Evolutionary conservation across 2,113 vertebrate species (phyloP).

Genomic region (Ardeotis arabs): DNA sequence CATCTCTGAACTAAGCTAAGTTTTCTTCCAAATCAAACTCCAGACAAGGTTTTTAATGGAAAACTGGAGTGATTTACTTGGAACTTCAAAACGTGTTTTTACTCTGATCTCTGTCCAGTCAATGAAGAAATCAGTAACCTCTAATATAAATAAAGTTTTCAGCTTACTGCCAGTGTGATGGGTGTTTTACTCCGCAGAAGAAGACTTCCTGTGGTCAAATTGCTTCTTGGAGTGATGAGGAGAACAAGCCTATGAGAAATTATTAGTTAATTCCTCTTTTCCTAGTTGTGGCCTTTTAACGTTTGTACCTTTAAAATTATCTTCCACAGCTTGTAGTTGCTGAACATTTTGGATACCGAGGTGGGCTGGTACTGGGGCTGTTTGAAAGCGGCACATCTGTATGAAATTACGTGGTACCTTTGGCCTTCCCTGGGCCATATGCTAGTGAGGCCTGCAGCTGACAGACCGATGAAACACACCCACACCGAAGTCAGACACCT

Average conservation of each 20-base stretch:
- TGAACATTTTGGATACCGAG: not conserved
- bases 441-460: not conserved
- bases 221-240: not conserved
- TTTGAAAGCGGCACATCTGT: not conserved
- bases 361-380: not conserved
- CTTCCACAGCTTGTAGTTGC: not conserved
- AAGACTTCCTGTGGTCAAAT: not conserved
- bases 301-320: not conserved
- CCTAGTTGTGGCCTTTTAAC: not conserved
- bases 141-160: not conserved
- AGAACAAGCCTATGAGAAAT: not conserved
- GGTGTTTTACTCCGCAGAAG: not conserved
- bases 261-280: not conserved
- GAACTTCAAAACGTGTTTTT: not conserved
- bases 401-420: not conserved
- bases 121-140: not conserved
- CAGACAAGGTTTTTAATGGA: not conserved
- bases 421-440: not conserved
- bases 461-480: accelerated
- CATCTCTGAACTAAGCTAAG: not conserved
- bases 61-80: not conserved
- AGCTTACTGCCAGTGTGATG: not conserved
- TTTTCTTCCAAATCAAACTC: not conserved
- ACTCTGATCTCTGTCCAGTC: not conserved
- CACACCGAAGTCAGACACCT: not conserved